Percentiles rank a stretch among this genome's conserved stretches.
phyloP scores from a whole-genome alignment of 1,140 invertebrate genomes.

The Aporrectodea caliginosa region DNA sequence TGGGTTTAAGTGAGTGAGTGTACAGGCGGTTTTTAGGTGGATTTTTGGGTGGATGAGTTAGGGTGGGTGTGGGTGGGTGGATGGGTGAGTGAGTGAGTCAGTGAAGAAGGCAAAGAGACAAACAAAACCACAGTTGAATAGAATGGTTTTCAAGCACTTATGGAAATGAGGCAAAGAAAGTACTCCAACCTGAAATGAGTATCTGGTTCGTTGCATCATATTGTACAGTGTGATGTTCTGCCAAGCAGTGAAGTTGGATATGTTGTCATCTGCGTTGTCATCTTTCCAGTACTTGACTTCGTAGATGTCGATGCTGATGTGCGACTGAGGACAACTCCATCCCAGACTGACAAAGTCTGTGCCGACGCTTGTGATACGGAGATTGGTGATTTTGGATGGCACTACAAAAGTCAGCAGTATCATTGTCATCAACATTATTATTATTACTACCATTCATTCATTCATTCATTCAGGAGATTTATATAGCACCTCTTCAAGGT shows the following conservation, averaged over 20 bases:
- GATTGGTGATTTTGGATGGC: neutral
- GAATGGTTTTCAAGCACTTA: too few species aligned
- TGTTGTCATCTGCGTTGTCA: neutral
- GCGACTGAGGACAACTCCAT: constrained; percentile 65
- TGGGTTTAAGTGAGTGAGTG: too few species aligned
- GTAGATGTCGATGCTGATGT: neutral
- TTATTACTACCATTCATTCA: neutral
- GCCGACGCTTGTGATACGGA: constrained; percentile 68
- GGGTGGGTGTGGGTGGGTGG: too few species aligned
- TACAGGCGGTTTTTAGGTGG: too few species aligned
- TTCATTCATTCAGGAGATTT: neutral
- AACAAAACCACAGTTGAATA: too few species aligned
- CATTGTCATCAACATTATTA: neutral
- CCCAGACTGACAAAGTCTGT: constrained; percentile 76
- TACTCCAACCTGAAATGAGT: neutral
- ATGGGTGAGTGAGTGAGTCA: too few species aligned
- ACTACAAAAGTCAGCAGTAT: neutral
- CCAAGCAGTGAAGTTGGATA: neutral
- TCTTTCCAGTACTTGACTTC: neutral
- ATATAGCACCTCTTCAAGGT: neutral
- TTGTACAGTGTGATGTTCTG: neutral
- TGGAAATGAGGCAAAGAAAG: too few species aligned
- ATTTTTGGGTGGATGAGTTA: too few species aligned
- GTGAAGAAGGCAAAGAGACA: too few species aligned
- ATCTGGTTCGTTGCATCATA: neutral